These are phyloP conservation scores for Pelmatolapia mariae DNA, from an alignment of 2,113 vertebrate genomes.

Conservation along the genomic window DNA sequence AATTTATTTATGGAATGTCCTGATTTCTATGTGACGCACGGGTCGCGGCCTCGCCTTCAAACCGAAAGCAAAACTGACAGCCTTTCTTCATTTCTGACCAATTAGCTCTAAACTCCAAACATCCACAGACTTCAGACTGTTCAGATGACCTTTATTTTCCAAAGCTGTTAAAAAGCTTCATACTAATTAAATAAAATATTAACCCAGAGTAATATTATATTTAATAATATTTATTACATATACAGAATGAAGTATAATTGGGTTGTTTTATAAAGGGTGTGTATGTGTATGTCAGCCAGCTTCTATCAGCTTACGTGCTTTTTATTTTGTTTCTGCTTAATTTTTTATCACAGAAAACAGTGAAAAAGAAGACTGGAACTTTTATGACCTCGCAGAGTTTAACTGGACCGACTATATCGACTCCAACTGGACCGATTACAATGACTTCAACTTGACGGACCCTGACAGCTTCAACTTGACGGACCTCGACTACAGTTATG, in stretches of 20 bases:
- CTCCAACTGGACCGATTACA: accelerated
- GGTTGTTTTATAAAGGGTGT: not conserved
- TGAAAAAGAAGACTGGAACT: not conserved
- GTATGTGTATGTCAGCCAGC: not conserved
- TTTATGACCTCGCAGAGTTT: not conserved
- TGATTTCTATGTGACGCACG: not conserved
- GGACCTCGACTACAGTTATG: accelerated
- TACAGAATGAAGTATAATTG: not conserved
- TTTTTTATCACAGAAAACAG: not conserved
- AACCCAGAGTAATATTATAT: not conserved
- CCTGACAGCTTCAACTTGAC: not conserved
- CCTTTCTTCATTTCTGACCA: accelerated
- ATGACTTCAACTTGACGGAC: not conserved
- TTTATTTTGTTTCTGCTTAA: not conserved
- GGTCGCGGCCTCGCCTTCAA: not conserved
- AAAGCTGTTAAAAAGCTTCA: not conserved
- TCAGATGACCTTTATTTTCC: not conserved
- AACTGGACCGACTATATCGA: accelerated
- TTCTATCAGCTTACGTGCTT: not conserved
- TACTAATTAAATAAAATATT: not conserved
- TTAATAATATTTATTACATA: not conserved
- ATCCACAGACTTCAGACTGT: not conserved
- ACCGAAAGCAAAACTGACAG: not conserved
- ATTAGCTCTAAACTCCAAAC: not conserved
- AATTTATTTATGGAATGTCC: no score